Conservation (phyloP, 2,113 vertebrate species). For the Hystrix brachyura region DNA sequence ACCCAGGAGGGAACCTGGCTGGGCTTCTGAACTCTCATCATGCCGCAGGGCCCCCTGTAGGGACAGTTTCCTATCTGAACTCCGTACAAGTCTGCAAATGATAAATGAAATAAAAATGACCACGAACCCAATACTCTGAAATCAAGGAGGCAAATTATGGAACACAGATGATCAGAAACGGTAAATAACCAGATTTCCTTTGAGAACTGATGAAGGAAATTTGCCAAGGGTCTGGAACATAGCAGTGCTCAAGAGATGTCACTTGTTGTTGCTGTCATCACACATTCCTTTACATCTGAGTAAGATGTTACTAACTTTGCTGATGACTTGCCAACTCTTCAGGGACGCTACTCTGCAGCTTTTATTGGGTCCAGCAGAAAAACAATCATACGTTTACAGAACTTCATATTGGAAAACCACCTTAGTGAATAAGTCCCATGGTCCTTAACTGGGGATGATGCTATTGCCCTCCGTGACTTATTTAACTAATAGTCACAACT, state of each 20-base stretch:
- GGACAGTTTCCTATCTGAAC: background rate
- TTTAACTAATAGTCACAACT: background rate
- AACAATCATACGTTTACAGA: background rate
- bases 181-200: background rate
- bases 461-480: background rate
- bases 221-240: background rate
- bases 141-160: background rate
- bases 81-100: background rate
- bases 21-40: background rate
- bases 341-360: background rate
- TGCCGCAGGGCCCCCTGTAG: accelerated
- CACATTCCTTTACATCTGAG: background rate
- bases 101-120: background rate
- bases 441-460: background rate
- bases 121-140: background rate
- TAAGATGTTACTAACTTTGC: background rate
- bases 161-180: background rate
- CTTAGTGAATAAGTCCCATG: background rate
- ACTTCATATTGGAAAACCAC: background rate
- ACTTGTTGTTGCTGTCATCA: background rate
- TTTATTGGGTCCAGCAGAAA: background rate
- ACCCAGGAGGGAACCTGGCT: background rate
- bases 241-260: background rate
- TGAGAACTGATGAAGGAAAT: background rate
- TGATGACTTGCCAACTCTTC: background rate